These are phyloP conservation scores for Merodon equestris DNA, from an alignment of 2,888 invertebrate genomes.

Conservation along the genomic window DNA sequence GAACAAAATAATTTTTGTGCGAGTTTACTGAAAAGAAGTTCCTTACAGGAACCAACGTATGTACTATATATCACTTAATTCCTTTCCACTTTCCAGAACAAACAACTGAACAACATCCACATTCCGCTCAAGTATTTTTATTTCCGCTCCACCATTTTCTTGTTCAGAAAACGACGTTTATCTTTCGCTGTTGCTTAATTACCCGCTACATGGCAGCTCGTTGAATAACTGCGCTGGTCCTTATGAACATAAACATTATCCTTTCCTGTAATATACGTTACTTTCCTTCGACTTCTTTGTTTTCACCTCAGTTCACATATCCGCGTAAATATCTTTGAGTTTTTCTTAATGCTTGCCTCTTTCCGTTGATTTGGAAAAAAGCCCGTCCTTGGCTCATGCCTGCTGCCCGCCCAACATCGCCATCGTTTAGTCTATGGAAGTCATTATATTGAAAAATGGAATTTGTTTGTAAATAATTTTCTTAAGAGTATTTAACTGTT, in stretches of 20 bases:
- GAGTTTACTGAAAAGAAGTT: too few species aligned
- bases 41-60: too few species aligned
- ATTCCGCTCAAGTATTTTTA: neutral
- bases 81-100: neutral
- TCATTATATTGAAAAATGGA: constrained; percentile 43
- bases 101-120: neutral
- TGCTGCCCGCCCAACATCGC: neutral
- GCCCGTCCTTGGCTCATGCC: constrained; percentile 1
- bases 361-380: constrained; percentile 16
- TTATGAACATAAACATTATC: constrained; percentile 21
- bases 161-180: constrained; percentile 64
- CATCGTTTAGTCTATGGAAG: neutral
- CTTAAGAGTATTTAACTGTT: constrained; percentile 54
- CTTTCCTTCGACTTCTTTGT: constrained; percentile 28
- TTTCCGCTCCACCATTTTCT: constrained; percentile 20
- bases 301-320: constrained; percentile 47
- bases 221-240: constrained; percentile 38
- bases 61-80: too few species aligned
- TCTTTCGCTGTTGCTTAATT: constrained; percentile 62
- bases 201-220: constrained; percentile 23
- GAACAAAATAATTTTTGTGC: too few species aligned
- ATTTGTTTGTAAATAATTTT: constrained; percentile 66
- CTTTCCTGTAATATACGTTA: constrained; percentile 15
- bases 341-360: constrained; percentile 37
- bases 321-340: constrained; percentile 51